Evolutionary conservation across 2,888 invertebrate genomes (phyloP), one percentile per base, ranked within the genome.

Genomic region (Napeogenes inachia): DNA sequence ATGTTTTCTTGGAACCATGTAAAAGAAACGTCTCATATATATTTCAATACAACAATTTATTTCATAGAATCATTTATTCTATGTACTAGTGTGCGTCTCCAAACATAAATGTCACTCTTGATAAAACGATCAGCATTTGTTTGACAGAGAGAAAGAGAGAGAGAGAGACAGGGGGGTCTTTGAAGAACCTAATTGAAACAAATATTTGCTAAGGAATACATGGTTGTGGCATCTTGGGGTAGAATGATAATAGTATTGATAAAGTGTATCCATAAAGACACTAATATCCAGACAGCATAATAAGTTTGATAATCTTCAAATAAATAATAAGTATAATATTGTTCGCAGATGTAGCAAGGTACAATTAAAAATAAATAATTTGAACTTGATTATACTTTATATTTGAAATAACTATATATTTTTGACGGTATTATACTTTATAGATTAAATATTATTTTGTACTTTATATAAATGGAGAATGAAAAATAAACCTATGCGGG

Each of bases 111-210:
- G 80, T 81, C 81, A 78, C 73, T 80, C 76, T 71, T 78, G 75
- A 83, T 80, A 76, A 73, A 78, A 76, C 78, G 77, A 84, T 85
- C 82, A 83, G 80, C 80, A 81, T 85, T 85, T 82, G 79, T 82
- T 82, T 82, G 83, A 80, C 77, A 71, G 73, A 72, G 70, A 68
- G 66, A 70, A 21, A 21, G 21, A 21, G 21, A 21, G 21, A 21
- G 21, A 21, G 21, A 21, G 21, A 21, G 21, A 21, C 21, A 21
- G 21, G 21, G 77, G 79, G 78, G 73, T 74, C 73, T 76, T 73
- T 71, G 77, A 76, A 76, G 74, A 72, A 76, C 74, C 84, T 89
- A 87, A 89, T 89, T 88, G 88, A 86, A 87, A 87, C 88, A 86
- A 89, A 89, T 87, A 89, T 89, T 87, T 86, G 83, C 75, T 66